Conservation (phyloP, 2,888 invertebrate genomes). For the Opisthograptis luteolata region DNA sequence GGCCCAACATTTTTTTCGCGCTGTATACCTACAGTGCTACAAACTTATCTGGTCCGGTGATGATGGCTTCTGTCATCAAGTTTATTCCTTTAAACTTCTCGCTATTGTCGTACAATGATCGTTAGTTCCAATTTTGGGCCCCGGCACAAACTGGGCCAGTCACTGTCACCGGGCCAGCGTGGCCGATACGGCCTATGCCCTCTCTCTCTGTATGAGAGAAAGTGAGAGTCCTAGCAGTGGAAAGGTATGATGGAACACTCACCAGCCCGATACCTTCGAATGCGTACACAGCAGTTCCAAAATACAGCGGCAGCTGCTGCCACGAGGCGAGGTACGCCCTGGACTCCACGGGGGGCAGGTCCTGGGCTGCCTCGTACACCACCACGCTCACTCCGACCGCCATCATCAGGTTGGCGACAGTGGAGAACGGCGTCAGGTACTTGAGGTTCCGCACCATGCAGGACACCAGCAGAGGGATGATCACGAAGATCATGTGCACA, state of each 20-base stretch:
- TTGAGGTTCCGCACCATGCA: slow-evolving; percentile 94
- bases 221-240: too few species aligned
- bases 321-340: slow-evolving; percentile 86
- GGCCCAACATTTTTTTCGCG: too few species aligned
- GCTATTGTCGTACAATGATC: too few species aligned
- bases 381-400: slow-evolving; percentile 89
- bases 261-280: slow-evolving; percentile 98
- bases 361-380: slow-evolving; percentile 89
- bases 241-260: slow-evolving; percentile 55
- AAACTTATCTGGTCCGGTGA: too few species aligned
- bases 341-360: slow-evolving; percentile 86
- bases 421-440: slow-evolving; percentile 95
- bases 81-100: too few species aligned
- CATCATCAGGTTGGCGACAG: slow-evolving; percentile 94
- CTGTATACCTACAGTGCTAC: too few species aligned
- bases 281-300: slow-evolving; percentile 97
- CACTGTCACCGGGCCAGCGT: too few species aligned
- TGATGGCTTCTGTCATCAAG: too few species aligned
- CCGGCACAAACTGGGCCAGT: too few species aligned
- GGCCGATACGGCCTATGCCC: too few species aligned
- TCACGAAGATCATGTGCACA: slow-evolving; percentile 89
- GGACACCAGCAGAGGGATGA: slow-evolving; percentile 89
- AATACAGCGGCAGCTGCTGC: slow-evolving; percentile 91
- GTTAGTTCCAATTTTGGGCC: too few species aligned
- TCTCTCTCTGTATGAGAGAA: too few species aligned